phyloP scores from a whole-genome alignment of 2,797 vertebrate genomes.

The Manis pentadactyla region DNA sequence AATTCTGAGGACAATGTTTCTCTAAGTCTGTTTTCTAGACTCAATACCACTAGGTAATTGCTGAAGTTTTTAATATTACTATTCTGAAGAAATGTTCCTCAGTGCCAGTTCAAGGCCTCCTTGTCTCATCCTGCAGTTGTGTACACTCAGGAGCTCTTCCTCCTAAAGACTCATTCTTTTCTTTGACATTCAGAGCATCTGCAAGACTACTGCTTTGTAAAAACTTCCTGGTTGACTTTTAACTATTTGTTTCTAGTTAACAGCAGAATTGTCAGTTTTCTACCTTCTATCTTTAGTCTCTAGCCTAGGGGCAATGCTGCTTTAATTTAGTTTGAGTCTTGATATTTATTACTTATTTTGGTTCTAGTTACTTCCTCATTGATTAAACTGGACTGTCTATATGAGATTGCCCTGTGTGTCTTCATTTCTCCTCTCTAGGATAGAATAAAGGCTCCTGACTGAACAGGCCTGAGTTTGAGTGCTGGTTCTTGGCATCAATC shows the following conservation, averaged over 20 bases:
- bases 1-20: slow-evolving; percentile 42
- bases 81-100: not conserved
- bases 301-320: not conserved
- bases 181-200: not conserved
- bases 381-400: not conserved
- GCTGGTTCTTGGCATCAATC: not conserved
- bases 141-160: not conserved
- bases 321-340: not conserved
- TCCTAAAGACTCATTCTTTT: not conserved
- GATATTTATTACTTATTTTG: not conserved
- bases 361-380: not conserved
- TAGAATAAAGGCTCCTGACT: not conserved
- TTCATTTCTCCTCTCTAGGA: slow-evolving; percentile 16
- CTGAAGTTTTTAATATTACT: not conserved
- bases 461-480: not conserved
- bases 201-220: slow-evolving; percentile 11
- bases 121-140: not conserved
- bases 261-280: not conserved
- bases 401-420: not conserved
- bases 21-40: not conserved
- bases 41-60: not conserved
- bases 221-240: not conserved
- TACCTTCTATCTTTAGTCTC: not conserved
- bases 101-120: not conserved
- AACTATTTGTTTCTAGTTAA: not conserved